phyloP scores from a whole-genome alignment of 2,888 invertebrate genomes.

The Tolmerus cingulatus region DNA sequence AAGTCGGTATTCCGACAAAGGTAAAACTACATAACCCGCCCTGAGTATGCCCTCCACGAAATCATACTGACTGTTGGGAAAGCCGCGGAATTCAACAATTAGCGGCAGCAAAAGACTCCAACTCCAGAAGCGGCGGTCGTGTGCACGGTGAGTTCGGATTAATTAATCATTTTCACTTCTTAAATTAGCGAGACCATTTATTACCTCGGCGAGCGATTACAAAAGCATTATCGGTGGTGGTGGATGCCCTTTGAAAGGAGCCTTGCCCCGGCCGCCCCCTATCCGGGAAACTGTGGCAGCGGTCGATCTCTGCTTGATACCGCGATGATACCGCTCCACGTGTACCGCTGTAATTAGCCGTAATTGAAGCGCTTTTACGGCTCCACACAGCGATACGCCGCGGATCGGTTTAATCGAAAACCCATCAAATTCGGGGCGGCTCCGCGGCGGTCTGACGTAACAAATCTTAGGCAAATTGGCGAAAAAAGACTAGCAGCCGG shows the following conservation, averaged over 20 bases:
- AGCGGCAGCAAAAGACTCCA: not conserved
- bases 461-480: not conserved
- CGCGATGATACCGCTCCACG: not conserved
- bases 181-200: constrained; percentile 37
- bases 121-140: not conserved
- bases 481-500: not conserved
- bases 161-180: constrained; percentile 38
- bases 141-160: not conserved
- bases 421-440: not conserved
- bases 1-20: not conserved
- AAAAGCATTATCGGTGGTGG: not conserved
- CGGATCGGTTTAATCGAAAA: not conserved
- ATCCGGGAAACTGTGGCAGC: not conserved
- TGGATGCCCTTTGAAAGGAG: not conserved
- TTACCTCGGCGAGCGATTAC: constrained; percentile 21
- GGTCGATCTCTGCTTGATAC: not conserved
- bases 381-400: not conserved
- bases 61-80: not conserved
- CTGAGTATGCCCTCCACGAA: not conserved
- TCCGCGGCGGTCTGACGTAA: not conserved
- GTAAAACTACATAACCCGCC: not conserved
- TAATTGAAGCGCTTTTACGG: not conserved
- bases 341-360: not conserved
- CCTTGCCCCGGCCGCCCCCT: not conserved
- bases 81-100: not conserved